Conservation (phyloP, 2,797 vertebrate genomes). For the Epinephelus awoara region DNA sequence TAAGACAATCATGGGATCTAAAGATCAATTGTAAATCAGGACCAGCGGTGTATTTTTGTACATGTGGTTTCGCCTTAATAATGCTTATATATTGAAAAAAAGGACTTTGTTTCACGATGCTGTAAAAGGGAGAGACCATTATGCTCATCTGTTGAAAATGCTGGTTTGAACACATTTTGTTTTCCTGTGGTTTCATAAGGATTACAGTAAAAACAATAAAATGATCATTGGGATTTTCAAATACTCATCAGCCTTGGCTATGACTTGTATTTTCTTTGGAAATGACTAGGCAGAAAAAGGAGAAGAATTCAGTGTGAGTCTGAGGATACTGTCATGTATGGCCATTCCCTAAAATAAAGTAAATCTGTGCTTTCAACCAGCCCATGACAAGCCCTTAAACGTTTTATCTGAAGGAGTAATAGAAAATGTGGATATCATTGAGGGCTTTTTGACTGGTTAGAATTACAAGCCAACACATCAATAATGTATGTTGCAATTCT, state of each 20-base stretch:
- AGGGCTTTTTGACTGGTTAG: no score
- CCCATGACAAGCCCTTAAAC: no score
- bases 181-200: constrained; percentile 61
- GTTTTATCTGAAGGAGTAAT: no score
- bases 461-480: no score
- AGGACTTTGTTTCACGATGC: constrained; percentile 56
- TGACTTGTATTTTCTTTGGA: constrained; percentile 9
- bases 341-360: neutral
- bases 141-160: constrained; percentile 59
- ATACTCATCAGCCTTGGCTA: constrained; percentile 15
- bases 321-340: neutral
- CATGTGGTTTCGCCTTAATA: constrained; percentile 43
- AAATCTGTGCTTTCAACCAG: neutral
- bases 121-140: constrained; percentile 70
- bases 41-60: constrained; percentile 56
- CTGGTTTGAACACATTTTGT: constrained; percentile 56
- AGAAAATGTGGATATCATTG: no score
- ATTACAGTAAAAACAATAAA: constrained; percentile 74
- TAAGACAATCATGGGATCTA: constrained; percentile 70
- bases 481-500: no score
- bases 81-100: constrained; percentile 27
- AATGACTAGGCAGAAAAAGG: neutral
- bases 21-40: constrained; percentile 51
- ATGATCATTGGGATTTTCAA: constrained; percentile 63
- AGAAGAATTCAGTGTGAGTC: neutral